phyloP scores from a whole-genome alignment of 1,140 invertebrate species.

The Brachionus angularis region DNA sequence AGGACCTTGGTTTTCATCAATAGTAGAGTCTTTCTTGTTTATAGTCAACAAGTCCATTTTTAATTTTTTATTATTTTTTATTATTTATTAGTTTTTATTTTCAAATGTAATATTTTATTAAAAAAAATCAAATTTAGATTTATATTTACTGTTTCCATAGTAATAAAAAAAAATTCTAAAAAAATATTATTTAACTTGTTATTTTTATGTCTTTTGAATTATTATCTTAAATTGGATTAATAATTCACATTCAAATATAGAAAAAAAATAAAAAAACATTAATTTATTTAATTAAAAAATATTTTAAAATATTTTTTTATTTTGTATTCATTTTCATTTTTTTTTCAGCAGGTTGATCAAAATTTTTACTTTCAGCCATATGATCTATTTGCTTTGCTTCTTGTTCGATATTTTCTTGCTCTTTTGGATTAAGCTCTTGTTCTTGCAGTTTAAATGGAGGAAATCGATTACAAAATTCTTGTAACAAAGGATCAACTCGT shows the following conservation, averaged over 20 bases:
- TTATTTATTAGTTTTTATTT: constrained; percentile 12
- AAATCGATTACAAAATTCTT: constrained; percentile 15
- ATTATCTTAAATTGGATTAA: too few species aligned
- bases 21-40: constrained; percentile 43
- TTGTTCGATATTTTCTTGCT: constrained; percentile 36
- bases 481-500: neutral
- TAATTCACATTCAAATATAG: too few species aligned
- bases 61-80: neutral
- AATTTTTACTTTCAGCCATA: neutral
- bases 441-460: constrained; percentile 4
- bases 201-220: too few species aligned
- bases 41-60: constrained; percentile 44
- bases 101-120: too few species aligned
- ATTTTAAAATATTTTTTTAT: neutral
- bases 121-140: too few species aligned
- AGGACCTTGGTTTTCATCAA: constrained; percentile 55
- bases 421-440: neutral
- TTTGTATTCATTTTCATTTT: constrained; percentile 30
- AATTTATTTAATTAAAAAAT: neutral
- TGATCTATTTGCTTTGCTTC: constrained; percentile 10
- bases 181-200: too few species aligned
- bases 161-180: too few species aligned
- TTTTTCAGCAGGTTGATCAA: constrained; percentile 35
- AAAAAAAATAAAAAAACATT: constrained; percentile 10
- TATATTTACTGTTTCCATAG: too few species aligned